These are phyloP conservation scores for Pararge aegeria DNA, from an alignment of 1,140 invertebrate species.

Conservation along the genomic window DNA sequence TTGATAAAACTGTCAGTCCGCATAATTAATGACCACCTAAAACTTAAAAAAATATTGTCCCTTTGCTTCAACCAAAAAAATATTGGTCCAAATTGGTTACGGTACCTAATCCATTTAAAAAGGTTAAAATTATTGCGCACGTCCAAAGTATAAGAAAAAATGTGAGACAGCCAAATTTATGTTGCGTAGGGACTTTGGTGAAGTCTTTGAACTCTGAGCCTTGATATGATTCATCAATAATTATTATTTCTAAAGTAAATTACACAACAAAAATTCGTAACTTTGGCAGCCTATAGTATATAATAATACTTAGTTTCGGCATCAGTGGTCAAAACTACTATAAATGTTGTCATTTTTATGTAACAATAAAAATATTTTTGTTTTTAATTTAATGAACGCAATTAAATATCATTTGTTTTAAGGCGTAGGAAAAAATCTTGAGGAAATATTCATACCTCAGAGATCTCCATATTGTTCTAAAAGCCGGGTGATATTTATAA, in stretches of 20 bases:
- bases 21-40: constrained; percentile 15
- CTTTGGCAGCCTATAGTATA: too few species aligned
- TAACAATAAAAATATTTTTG: too few species aligned
- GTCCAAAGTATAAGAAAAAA: constrained; percentile 8
- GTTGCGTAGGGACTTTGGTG: not conserved
- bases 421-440: not conserved
- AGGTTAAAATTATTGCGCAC: constrained; percentile 15
- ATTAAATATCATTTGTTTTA: not conserved
- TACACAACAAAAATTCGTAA: too few species aligned
- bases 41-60: constrained; percentile 16
- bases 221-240: not conserved
- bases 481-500: too few species aligned
- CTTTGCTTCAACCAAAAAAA: constrained; percentile 8
- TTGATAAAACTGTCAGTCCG: constrained; percentile 22
- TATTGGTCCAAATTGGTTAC: constrained; percentile 16
- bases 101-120: constrained; percentile 14
- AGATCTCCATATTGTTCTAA: too few species aligned
- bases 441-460: not conserved
- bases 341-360: too few species aligned
- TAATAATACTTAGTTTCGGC: too few species aligned
- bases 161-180: constrained; percentile 9
- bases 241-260: too few species aligned
- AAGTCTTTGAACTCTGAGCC: not conserved
- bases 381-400: too few species aligned
- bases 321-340: too few species aligned